phyloP scores from a whole-genome alignment of 2,113 vertebrate genomes.

The Elephantulus edwardii region DNA sequence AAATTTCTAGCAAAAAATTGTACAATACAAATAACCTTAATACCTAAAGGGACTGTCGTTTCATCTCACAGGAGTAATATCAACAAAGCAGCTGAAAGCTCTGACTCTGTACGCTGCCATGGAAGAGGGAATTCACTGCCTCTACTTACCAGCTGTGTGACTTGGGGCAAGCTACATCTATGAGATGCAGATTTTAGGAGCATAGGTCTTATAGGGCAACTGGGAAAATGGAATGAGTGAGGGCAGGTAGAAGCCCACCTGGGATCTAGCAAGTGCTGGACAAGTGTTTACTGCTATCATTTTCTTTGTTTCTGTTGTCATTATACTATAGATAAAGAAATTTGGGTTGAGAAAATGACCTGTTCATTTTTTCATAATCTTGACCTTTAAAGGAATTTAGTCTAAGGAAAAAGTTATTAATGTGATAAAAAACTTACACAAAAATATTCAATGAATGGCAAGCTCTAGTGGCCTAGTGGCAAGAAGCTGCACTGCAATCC shows the following conservation, averaged over 20 bases:
- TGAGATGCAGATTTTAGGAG: fast-evolving
- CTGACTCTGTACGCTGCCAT: not conserved
- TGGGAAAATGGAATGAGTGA: not conserved
- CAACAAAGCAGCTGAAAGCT: not conserved
- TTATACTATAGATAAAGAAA: not conserved
- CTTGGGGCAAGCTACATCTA: not conserved
- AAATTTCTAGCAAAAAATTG: too few species aligned
- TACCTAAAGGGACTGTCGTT: not conserved
- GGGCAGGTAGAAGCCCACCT: fast-evolving
- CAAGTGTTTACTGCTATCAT: not conserved
- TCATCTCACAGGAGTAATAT: fast-evolving
- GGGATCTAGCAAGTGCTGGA: fast-evolving
- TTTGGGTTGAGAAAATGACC: not conserved
- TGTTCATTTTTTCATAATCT: not conserved
- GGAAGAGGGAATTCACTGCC: not conserved
- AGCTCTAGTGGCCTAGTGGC: too few species aligned
- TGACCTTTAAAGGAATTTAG: not conserved
- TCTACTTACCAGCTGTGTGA: not conserved
- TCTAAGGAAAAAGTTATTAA: not conserved
- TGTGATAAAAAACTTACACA: not conserved
- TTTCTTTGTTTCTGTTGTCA: not conserved
- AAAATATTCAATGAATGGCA: too few species aligned
- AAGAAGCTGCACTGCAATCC: too few species aligned
- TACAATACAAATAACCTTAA: not conserved
- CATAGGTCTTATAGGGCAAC: not conserved